Conservation (phyloP, 2,888 invertebrate genomes). For the Dione vanillae region DNA sequence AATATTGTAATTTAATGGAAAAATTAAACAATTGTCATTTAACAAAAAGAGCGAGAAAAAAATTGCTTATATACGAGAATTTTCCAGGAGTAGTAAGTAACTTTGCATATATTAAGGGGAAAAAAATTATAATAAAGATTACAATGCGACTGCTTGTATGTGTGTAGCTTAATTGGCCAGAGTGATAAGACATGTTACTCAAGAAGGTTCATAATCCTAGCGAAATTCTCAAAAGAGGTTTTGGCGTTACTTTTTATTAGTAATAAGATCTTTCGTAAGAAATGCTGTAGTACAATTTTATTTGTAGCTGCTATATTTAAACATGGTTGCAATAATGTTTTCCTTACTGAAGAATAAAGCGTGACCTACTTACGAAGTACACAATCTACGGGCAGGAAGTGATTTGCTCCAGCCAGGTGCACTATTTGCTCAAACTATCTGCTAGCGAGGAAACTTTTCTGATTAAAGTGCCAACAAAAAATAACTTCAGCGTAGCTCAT, state of each 20-base stretch:
- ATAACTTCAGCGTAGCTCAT: slow-evolving; percentile 70
- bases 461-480: slow-evolving; percentile 77
- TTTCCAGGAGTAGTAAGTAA: no score
- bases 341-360: slow-evolving; percentile 48
- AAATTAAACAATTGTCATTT: background rate
- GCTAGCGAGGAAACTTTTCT: slow-evolving; percentile 62
- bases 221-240: background rate
- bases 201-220: background rate
- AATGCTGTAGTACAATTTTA: slow-evolving; percentile 36
- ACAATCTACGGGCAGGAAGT: slow-evolving; percentile 58
- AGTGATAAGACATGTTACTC: background rate
- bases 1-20: background rate
- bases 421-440: slow-evolving; percentile 63
- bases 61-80: no score
- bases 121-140: background rate
- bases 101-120: background rate
- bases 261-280: slow-evolving; percentile 21
- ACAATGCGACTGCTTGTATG: background rate
- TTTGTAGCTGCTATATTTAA: slow-evolving; percentile 43
- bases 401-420: slow-evolving; percentile 55
- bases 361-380: slow-evolving; percentile 51
- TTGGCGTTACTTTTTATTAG: background rate
- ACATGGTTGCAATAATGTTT: slow-evolving; percentile 47
- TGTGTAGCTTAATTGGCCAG: background rate
- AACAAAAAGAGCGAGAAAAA: no score